Percentiles rank a stretch among this genome's conserved stretches.
phyloP scores from a whole-genome alignment of 2,888 invertebrate species.

The Caenorhabditis afra region DNA sequence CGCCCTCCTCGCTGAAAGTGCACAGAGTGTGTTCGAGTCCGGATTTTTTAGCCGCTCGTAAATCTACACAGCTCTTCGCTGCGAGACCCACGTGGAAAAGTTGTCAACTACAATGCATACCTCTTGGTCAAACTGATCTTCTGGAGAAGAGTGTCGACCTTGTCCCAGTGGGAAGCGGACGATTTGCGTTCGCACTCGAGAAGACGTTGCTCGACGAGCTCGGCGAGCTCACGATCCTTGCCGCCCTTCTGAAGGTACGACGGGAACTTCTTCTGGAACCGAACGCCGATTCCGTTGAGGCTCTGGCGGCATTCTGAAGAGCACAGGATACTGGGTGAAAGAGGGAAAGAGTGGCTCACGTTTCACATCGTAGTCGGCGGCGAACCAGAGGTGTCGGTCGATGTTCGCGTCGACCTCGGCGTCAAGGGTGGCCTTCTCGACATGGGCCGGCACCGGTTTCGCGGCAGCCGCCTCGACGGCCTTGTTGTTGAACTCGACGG shows the following conservation, averaged over 20 bases:
- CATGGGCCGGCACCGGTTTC: slow-evolving; percentile 30
- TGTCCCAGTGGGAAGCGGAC: slow-evolving; percentile 70
- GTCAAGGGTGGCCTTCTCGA: slow-evolving; percentile 50
- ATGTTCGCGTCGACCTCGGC: slow-evolving; percentile 57
- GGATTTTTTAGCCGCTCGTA: no score
- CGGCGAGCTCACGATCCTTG: slow-evolving; percentile 68
- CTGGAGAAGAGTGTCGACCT: slow-evolving; percentile 61
- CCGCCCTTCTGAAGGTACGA: slow-evolving; percentile 67
- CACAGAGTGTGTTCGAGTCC: no score
- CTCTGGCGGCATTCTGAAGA: slow-evolving; percentile 71
- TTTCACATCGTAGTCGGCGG: slow-evolving; percentile 50
- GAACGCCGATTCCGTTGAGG: slow-evolving; percentile 68
- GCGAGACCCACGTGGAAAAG: background rate
- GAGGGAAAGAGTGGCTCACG: slow-evolving; percentile 13
- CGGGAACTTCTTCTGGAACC: slow-evolving; percentile 78
- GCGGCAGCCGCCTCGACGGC: slow-evolving; percentile 5
- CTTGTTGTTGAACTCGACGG: slow-evolving; percentile 46
- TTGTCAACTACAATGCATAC: background rate
- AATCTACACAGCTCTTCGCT: no score
- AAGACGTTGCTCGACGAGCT: slow-evolving; percentile 67
- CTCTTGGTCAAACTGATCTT: slow-evolving; percentile 70
- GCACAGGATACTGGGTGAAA: background rate
- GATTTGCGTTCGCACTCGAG: slow-evolving; percentile 69
- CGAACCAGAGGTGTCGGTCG: slow-evolving; percentile 57
- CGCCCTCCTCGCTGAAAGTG: slow-evolving; percentile 74